phyloP scores from a whole-genome alignment of 2,888 invertebrate genomes.

The Rhamphomyia laevipes region DNA sequence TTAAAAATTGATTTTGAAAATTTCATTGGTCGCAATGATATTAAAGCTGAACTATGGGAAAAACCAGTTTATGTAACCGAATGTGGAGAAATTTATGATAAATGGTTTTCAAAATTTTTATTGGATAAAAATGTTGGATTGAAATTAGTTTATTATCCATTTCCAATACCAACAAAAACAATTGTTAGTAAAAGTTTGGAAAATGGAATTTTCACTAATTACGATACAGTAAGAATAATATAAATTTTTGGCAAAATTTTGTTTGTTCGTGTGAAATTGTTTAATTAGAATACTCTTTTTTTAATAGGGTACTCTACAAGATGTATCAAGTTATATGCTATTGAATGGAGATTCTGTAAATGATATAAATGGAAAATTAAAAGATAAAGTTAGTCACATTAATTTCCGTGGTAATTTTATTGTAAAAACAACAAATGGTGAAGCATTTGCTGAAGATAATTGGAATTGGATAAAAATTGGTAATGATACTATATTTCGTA shows the following conservation, averaged over 20 bases:
- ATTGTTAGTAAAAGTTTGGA: conserved; percentile 20
- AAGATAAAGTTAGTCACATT: conserved; percentile 39
- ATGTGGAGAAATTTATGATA: conserved; percentile 58
- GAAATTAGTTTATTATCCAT: conserved; percentile 50
- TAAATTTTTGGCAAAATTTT: not conserved
- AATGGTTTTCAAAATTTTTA: conserved; percentile 53
- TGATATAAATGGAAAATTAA: conserved; percentile 48
- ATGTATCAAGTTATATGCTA: conserved; percentile 55
- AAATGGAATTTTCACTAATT: not conserved
- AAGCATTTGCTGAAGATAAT: conserved; percentile 52
- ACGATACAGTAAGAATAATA: not conserved
- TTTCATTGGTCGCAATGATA: conserved; percentile 23
- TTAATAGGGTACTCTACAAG: conserved; percentile 47
- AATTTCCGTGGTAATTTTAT: conserved; percentile 62
- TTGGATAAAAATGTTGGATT: conserved; percentile 39
- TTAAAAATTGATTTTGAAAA: conserved; percentile 41
- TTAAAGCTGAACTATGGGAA: conserved; percentile 45
- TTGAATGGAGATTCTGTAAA: conserved; percentile 54
- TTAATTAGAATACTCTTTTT: conserved; percentile 3
- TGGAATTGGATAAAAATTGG: conserved; percentile 64
- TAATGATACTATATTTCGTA: conserved; percentile 20
- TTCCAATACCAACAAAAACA: conserved; percentile 31
- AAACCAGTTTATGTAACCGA: conserved; percentile 49
- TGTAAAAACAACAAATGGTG: conserved; percentile 41
- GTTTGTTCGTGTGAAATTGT: not conserved